A percentile compares a stretch with the other conserved stretches of the same genome.
Evolutionary conservation across 2,888 invertebrate genomes (phyloP).

Genomic region (Melolontha melolontha): DNA sequence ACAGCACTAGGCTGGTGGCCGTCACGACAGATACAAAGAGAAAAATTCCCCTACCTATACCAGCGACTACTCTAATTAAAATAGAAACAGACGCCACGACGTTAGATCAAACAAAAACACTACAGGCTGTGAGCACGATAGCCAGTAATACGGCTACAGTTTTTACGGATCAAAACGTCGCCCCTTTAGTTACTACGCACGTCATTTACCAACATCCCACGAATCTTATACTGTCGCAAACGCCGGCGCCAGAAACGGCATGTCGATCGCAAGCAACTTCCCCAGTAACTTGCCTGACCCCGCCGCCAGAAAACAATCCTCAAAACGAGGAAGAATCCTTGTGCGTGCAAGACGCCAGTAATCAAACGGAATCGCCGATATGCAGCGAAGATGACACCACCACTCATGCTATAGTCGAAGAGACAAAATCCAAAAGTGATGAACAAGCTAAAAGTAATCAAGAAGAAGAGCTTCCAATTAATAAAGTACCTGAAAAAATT

Average conservation of each 20-base stretch:
- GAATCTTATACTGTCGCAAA: conserved; percentile 62
- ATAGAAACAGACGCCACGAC: conserved; percentile 74
- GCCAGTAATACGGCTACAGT: conserved; percentile 61
- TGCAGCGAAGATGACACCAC: conserved; percentile 74
- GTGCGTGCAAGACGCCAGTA: conserved; percentile 84
- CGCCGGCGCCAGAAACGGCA: conserved; percentile 57
- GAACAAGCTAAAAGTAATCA: conserved; percentile 35
- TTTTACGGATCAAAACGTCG: conserved; percentile 67
- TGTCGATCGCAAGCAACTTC: conserved; percentile 66
- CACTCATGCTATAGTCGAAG: conserved; percentile 50
- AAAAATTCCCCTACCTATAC: conserved; percentile 65
- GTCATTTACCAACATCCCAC: conserved; percentile 68
- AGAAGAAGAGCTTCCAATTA: conserved; percentile 38
- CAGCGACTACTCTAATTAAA: conserved; percentile 73
- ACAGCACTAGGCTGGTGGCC: conserved; percentile 76
- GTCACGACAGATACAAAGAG: conserved; percentile 71
- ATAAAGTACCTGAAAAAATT: conserved; percentile 48
- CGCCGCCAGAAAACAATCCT: conserved; percentile 67
- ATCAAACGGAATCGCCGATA: conserved; percentile 82
- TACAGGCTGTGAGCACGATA: conserved; percentile 61
- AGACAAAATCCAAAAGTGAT: conserved; percentile 39
- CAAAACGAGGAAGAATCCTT: conserved; percentile 66
- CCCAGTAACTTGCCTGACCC: conserved; percentile 71
- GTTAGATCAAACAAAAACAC: conserved; percentile 64
- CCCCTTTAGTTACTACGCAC: conserved; percentile 70